These are phyloP conservation scores for Steatocranus sp. DNA, from an alignment of 2,797 vertebrate species.

Conservation along the genomic window DNA sequence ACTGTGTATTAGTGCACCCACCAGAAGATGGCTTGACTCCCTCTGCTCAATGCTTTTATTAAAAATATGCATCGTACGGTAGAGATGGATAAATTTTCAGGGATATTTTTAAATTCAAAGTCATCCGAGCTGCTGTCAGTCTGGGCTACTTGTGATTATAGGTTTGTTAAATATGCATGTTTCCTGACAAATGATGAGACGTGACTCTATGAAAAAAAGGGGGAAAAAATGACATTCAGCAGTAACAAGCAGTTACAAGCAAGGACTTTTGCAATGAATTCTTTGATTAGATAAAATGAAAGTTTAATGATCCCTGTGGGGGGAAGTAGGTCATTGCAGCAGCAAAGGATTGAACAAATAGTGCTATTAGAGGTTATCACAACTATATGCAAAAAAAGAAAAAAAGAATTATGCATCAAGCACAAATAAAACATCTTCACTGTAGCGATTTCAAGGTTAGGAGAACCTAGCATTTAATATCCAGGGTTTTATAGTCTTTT, in stretches of 20 bases:
- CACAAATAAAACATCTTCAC: background rate
- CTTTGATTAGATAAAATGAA: constrained; percentile 55
- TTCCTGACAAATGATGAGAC: constrained; percentile 30
- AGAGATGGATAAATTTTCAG: background rate
- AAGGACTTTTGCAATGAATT: constrained; percentile 16
- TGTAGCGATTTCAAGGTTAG: constrained; percentile 3
- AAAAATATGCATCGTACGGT: constrained; percentile 4
- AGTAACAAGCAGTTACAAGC: constrained; percentile 21
- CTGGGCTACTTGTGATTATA: constrained; percentile 10
- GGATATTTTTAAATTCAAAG: constrained; percentile 29
- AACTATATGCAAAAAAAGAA: constrained; percentile 12
- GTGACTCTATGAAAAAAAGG: background rate
- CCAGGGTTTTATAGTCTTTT: background rate
- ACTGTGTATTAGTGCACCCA: constrained; percentile 55
- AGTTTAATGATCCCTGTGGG: constrained; percentile 52
- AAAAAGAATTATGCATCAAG: background rate
- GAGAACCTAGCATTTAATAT: background rate
- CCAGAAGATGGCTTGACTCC: constrained; percentile 45
- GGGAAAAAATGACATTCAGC: background rate
- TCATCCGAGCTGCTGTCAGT: constrained; percentile 8
- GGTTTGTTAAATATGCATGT: constrained; percentile 32
- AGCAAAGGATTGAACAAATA: constrained; percentile 38
- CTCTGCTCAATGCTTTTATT: constrained; percentile 37
- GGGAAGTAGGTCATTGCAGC: constrained; percentile 46
- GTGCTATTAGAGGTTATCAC: constrained; percentile 33